Evolutionary conservation across 2,113 vertebrate genomes (phyloP).

Genomic region (Origma solitaria): DNA sequence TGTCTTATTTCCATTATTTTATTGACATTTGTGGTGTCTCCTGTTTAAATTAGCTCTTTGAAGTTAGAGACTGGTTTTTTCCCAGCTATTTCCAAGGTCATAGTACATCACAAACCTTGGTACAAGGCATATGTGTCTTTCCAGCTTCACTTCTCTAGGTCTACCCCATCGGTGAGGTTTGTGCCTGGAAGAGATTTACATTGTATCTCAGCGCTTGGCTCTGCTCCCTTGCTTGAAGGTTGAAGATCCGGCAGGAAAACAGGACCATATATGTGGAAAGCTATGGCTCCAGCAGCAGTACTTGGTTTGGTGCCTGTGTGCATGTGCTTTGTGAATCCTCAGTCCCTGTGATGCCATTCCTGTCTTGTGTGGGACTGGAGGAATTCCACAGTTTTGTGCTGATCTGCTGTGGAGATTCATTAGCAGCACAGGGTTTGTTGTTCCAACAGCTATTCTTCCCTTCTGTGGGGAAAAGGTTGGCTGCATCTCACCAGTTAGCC

Average conservation of each 20-base stretch:
- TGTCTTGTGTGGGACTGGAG: accelerated
- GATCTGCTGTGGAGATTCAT: not conserved
- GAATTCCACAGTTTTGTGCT: not conserved
- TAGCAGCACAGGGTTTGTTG: not conserved
- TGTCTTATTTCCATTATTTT: not conserved
- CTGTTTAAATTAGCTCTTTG: not conserved
- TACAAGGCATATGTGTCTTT: not conserved
- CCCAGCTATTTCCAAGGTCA: not conserved
- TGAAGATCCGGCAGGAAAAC: not conserved
- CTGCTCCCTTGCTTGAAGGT: not conserved
- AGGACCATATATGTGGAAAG: accelerated
- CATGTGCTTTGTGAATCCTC: not conserved
- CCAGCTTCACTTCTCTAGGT: not conserved
- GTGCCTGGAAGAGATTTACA: not conserved
- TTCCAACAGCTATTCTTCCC: not conserved
- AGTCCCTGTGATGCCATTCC: not conserved
- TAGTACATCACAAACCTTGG: not conserved
- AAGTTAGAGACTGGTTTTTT: not conserved
- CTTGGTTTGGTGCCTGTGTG: not conserved
- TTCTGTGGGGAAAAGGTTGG: not conserved
- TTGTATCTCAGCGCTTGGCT: not conserved
- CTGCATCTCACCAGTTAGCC: not conserved
- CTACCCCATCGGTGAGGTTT: not conserved
- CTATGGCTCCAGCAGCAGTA: not conserved
- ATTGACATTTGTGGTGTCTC: not conserved